phyloP scores from a whole-genome alignment of 1,140 invertebrate genomes.

The Euwallacea similis region DNA sequence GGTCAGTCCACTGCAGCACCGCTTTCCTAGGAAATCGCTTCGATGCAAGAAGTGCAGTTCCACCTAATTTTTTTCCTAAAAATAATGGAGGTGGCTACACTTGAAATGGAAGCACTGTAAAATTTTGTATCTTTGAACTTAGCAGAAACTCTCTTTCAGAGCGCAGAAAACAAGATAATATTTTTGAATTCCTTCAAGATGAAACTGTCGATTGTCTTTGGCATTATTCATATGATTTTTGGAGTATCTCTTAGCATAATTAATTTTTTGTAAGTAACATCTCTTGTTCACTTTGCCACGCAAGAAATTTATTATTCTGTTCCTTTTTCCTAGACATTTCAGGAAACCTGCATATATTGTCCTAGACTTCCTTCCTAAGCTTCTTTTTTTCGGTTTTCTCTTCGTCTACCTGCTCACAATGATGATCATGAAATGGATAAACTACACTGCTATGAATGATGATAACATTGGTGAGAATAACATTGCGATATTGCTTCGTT shows the following conservation, averaged over 20 bases:
- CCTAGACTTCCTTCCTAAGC: slow-evolving; percentile 86
- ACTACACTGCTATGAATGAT: slow-evolving; percentile 59
- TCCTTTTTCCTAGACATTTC: slow-evolving; percentile 69
- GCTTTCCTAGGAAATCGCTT: no score
- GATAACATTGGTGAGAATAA: not conserved
- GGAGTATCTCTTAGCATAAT: slow-evolving; percentile 77
- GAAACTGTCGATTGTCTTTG: slow-evolving; percentile 92
- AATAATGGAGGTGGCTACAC: not conserved
- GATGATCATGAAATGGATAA: slow-evolving; percentile 89
- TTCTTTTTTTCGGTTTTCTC: slow-evolving; percentile 77
- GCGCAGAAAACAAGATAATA: slow-evolving; percentile 75
- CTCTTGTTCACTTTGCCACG: not conserved
- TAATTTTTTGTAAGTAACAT: slow-evolving; percentile 63
- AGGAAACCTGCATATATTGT: slow-evolving; percentile 72
- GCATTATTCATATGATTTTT: slow-evolving; percentile 89
- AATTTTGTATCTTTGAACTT: not conserved
- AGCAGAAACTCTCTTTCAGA: slow-evolving; percentile 11
- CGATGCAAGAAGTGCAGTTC: no score
- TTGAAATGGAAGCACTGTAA: not conserved
- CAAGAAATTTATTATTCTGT: slow-evolving; percentile 9
- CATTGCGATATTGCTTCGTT: not conserved
- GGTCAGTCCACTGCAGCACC: no score
- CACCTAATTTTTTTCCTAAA: no score
- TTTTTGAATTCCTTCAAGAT: slow-evolving; percentile 93
- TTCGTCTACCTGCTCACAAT: slow-evolving; percentile 87